Evolutionary conservation across 2,113 vertebrate genomes (phyloP), one percentile per base, ranked within the genome.

Genomic region (Fregetta grallaria): DNA sequence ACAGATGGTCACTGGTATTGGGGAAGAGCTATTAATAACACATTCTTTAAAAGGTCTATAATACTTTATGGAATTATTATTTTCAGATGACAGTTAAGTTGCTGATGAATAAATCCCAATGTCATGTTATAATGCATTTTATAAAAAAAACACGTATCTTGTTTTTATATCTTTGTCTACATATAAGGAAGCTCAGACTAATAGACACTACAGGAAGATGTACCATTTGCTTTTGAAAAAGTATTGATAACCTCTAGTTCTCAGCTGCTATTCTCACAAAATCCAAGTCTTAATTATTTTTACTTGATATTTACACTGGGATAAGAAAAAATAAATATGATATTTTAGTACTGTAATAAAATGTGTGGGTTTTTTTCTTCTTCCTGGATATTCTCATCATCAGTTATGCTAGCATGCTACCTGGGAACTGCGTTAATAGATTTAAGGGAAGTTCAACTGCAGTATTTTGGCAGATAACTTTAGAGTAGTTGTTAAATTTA

Each of bases 11-110:
- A 92, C 40, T 59, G 49, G 29, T 91, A 87, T 63, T 63, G 79
- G 52, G 36, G 45, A 93, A 96, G 17, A 9, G 7, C 72, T 95
- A 95, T 92, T 94, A 94, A 94, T 90, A 94, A 88, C 67, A 85
- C 19, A 75, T 5, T 62, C 25, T 89, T 88, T 94, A 84, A 88
- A 88, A 92, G 91, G 22, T 85, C 27, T 84, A 40, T 22, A 80
- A 70, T 78, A 67, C 27, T 86, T 96, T 47, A 89, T 44, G 42
- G 44, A 78, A 78, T 72, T 82, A 75, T 62, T 75, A 91, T 90
- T 88, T 78, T 93, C 61, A 88, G 23, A 81, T 88, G 49, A 50
- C 58, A 80, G 18, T 36, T 79, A 88, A 81, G 17, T 61, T 75
- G 22, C 6, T 58, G 32, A 86, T 80, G 6, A 63, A 90, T 67